Evolutionary conservation across 2,888 invertebrate genomes (phyloP), one percentile per base, ranked within the genome.

Genomic region (Drosophila aldrichi): DNA sequence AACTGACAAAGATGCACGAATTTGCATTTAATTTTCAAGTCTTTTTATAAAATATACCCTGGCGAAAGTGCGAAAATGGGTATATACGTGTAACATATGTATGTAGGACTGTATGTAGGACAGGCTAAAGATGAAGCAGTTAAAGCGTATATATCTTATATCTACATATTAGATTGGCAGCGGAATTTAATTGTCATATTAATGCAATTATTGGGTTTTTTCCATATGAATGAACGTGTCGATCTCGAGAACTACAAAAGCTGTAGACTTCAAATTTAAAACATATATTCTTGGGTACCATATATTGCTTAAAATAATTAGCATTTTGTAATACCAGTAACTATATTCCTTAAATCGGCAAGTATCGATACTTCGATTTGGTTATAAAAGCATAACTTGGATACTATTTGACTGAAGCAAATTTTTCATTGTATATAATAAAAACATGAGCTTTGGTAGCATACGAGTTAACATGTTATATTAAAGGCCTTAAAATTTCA

Each of bases 1-100:
- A 70, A 85, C 79, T 89, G 82, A 70, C 81, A 65, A 81, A 78
- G 70, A 70, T 68, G 72, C 51, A 55, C 48, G 40, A 81, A 89
- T 83, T 80, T 70, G 46, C 63, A 62, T 72, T 72, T 49, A 10
- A 49, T 54, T 61, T 58, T 20, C 54, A 41, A 44, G 56, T 56
- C 49, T 48, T 72, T 72, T 80, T 41, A 1, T 32, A 49, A 0
- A 6, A 18, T 32, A 49, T 49, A 49, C 32, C 48, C 29, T 32
- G 48, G 1, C 29, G 1, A 12, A 12, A 0, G 1, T 32, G 0
- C 1, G 1, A 6, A 1, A 7, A 3, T 0, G n/a, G 40, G 40
- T 8, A 40, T 40, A 16, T 38, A 38, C 7, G 16, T 36, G 2
- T 14, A 14, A 5, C 20, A 2, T n/a, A n/a, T n/a, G n/a, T n/a